Evolutionary conservation across 2,113 vertebrate genomes (phyloP).

Genomic region (Stomatorhinus ivindoensis): DNA sequence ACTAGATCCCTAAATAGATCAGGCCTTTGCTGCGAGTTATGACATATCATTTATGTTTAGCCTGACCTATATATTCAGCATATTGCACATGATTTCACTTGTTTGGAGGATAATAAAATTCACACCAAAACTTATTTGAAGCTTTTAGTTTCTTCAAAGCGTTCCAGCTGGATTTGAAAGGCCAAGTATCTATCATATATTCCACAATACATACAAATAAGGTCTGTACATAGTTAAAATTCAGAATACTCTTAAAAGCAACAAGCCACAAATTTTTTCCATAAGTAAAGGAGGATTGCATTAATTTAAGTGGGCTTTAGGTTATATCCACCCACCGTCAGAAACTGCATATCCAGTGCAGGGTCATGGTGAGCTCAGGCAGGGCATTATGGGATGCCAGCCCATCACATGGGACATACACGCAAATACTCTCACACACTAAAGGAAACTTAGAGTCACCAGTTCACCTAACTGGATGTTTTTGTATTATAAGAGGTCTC

Average conservation of each 20-base stretch:
- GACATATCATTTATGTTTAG: constrained; percentile 18
- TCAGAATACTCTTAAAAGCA: not conserved
- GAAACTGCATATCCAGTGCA: not conserved
- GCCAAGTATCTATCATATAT: not conserved
- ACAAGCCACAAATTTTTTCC: not conserved
- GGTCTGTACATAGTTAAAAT: not conserved
- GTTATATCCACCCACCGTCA: not conserved
- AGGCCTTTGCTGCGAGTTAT: constrained; percentile 16
- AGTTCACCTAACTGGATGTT: not conserved
- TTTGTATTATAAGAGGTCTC: not conserved
- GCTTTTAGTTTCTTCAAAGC: not conserved
- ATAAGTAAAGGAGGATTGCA: not conserved
- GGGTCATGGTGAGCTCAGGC: not conserved
- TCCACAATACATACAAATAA: not conserved
- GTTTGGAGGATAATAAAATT: not conserved
- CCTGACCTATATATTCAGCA: not conserved
- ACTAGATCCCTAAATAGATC: constrained; percentile 22
- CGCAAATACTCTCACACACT: not conserved
- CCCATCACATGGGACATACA: not conserved
- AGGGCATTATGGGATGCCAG: not conserved
- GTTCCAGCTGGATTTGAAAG: not conserved
- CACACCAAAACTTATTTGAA: not conserved
- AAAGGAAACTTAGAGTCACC: not conserved
- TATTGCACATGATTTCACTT: not conserved
- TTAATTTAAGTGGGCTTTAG: not conserved